Percentiles rank a stretch among this genome's conserved stretches.
Conservation (phyloP, 2,888 invertebrate genomes). For the Apamea crenata region DNA sequence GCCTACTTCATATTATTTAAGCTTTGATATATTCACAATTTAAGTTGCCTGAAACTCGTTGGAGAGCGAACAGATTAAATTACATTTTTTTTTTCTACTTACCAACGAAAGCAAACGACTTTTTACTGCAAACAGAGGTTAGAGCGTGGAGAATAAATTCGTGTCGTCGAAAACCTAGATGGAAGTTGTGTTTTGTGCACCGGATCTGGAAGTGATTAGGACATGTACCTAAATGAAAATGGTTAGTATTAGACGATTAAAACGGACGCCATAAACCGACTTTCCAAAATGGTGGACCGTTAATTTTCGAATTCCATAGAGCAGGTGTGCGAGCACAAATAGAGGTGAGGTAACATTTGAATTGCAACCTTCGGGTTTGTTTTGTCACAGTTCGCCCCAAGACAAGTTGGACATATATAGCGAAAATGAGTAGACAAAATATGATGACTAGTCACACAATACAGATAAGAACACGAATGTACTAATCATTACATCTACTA, state of each 20-base stretch:
- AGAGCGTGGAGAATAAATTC: constrained; percentile 58
- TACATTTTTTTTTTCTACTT: constrained; percentile 81
- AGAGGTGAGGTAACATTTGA: background rate
- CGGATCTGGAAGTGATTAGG: constrained; percentile 20
- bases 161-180: constrained; percentile 44
- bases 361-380: background rate
- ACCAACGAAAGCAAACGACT: constrained; percentile 78
- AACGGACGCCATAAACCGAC: background rate
- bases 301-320: background rate
- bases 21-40: constrained; percentile 89
- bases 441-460: background rate
- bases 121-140: constrained; percentile 78
- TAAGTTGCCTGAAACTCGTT: constrained; percentile 88
- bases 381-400: background rate
- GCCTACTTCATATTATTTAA: constrained; percentile 87
- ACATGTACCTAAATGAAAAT: constrained; percentile 8
- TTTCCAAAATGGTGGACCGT: background rate
- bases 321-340: background rate
- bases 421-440: background rate
- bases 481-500: background rate
- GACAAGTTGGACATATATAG: background rate
- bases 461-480: background rate
- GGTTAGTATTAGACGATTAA: constrained; percentile 1
- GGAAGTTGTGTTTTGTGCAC: constrained; percentile 9
- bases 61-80: constrained; percentile 85